Conservation (phyloP, 2,888 invertebrate genomes). For the Sphaerophoria taeniata region DNA sequence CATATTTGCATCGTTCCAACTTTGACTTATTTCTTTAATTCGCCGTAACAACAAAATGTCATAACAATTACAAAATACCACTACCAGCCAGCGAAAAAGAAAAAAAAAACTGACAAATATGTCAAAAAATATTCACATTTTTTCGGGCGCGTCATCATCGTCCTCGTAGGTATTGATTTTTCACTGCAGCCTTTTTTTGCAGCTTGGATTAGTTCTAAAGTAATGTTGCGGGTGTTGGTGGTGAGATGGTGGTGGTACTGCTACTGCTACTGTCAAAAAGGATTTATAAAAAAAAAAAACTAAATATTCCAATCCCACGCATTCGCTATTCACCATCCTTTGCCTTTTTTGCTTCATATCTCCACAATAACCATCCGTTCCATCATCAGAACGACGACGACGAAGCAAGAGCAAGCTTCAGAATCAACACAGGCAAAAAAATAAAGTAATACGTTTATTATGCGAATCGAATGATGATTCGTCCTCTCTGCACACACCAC, state of each 20-base stretch:
- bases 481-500: conserved; percentile 48
- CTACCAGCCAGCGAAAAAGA: conserved; percentile 23
- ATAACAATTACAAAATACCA: conserved; percentile 42
- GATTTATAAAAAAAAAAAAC: conserved; percentile 34
- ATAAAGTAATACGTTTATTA: conserved; percentile 67
- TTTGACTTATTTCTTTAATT: not conserved
- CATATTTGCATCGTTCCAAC: conserved; percentile 24
- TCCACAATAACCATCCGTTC: conserved; percentile 12
- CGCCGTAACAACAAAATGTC: conserved; percentile 39
- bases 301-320: conserved; percentile 26
- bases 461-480: conserved; percentile 51
- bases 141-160: conserved; percentile 55
- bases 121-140: conserved; percentile 63
- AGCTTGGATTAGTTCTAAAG: conserved; percentile 51
- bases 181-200: conserved; percentile 44
- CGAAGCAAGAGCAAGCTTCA: conserved; percentile 39
- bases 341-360: conserved; percentile 6
- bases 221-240: conserved; percentile 31
- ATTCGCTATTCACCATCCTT: conserved; percentile 29
- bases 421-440: conserved; percentile 50
- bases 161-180: conserved; percentile 71
- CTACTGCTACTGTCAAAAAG: not conserved
- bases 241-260: not conserved
- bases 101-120: conserved; percentile 51
- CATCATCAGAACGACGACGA: conserved; percentile 1